Base-by-base conservation (phyloP, 2,113 vertebrate genomes). In the Salvelinus sp. region DNA sequence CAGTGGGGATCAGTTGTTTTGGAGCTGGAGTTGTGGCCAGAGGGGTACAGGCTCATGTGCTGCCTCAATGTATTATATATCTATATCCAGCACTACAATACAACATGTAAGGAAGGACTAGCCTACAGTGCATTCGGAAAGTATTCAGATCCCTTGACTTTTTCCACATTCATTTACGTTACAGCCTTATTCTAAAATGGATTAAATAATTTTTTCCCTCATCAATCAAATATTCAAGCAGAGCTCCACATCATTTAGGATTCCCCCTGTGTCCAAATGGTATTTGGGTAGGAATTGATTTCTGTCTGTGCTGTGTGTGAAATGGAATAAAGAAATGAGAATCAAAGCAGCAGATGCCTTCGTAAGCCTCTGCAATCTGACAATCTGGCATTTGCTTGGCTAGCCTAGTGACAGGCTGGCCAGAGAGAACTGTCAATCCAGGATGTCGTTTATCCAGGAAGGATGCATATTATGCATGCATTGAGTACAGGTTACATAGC, bases 301-400 rank as follows among this genome's bases (percentile, higher is more conserved):
- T 6, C 44, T 69, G 30, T 77, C 50, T 12, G 23, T 78, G 76
- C 77, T 75, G 48, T 66, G 68, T 76, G 83, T 76, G 83, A 75
- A 78, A 82, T 75, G 73, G 70, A 80, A 79, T 83, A 81, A 86
- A 87, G 79, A 69, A 81, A 79, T 82, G 70, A 75, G 86, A 88
- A 86, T 88, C 76, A 86, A 88, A 83, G 25, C n/a, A 82, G 60
- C 81, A 76, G 77, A 80, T 60, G 3, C 38, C 44, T 63, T 70
- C 78, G 88, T 70, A 76, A 79, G 74, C 76, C 74, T 85, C 73
- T 86, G 77, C 70, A 81, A 65, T 66, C 73, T 73, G 72, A 76
- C 76, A 87, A 76, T 80, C 75, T 93, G 91, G 88, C 88, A 89
- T 91, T 91, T 90, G 82, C 58, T 71, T n/a, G 38, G n/a, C 60